Evolutionary conservation across 2,113 vertebrate genomes (phyloP).

Genomic region (Saccopteryx leptura): DNA sequence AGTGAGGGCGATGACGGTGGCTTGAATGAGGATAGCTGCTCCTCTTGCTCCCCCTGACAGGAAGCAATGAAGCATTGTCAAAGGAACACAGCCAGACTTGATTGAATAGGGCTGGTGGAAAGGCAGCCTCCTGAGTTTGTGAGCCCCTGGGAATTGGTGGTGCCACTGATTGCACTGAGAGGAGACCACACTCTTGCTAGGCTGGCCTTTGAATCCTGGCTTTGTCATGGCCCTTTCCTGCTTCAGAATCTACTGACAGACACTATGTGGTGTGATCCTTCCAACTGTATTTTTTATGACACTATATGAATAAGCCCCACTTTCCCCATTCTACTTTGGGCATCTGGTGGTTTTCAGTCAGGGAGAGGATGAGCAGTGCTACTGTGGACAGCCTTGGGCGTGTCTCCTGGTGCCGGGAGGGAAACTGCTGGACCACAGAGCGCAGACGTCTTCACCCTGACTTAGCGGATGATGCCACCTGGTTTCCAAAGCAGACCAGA

Average conservation of each 20-base stretch:
- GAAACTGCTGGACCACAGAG: neutral
- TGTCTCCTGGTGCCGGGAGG: neutral
- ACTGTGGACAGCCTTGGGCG: accelerated
- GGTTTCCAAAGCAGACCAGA: neutral
- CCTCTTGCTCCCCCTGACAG: neutral
- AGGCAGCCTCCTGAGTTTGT: too few relatives aligned
- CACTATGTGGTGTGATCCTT: neutral
- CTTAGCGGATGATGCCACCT: neutral
- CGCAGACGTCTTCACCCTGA: neutral
- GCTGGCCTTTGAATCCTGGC: neutral
- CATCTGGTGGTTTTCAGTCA: neutral
- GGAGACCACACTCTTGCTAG: neutral
- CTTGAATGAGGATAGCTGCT: neutral
- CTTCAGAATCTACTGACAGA: neutral
- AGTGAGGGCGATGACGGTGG: too few relatives aligned
- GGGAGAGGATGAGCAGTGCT: accelerated
- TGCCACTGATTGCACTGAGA: too few relatives aligned
- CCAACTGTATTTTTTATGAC: neutral
- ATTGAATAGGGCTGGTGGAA: too few relatives aligned
- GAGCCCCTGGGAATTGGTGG: neutral
- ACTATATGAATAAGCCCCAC: too few relatives aligned
- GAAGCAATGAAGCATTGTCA: accelerated
- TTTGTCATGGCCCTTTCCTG: neutral
- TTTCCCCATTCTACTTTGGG: neutral
- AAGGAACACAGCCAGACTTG: accelerated